Evolutionary conservation across 2,888 invertebrate genomes (phyloP).

Genomic region (Synanthedon formicaeformis): DNA sequence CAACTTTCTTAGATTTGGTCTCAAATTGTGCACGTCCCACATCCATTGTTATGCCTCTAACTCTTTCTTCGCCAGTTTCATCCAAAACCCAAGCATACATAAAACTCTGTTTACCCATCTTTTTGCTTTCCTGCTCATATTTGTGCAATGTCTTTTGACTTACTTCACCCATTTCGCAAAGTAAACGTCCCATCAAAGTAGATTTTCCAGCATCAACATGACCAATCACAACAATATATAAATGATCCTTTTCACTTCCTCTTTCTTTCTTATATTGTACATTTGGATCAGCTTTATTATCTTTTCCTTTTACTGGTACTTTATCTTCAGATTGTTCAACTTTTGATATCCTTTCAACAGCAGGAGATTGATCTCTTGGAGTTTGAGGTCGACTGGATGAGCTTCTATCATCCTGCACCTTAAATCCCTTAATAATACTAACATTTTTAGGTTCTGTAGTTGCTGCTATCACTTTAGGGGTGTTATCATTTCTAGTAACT

Average conservation of each 20-base stretch:
- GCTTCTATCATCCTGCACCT: slow-evolving; percentile 39
- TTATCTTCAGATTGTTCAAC: slow-evolving; percentile 44
- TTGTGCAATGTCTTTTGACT: slow-evolving; percentile 93
- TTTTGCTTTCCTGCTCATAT: slow-evolving; percentile 96
- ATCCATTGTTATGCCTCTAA: slow-evolving; percentile 99
- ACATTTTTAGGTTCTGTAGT: slow-evolving; percentile 51
- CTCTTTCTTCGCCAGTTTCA: slow-evolving; percentile 97
- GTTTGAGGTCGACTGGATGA: slow-evolving; percentile 52
- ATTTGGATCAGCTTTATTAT: slow-evolving; percentile 70
- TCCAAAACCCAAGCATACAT: slow-evolving; percentile 99
- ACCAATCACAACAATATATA: slow-evolving; percentile 93
- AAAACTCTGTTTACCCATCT: slow-evolving; percentile 97
- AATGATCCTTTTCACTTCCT: slow-evolving; percentile 83
- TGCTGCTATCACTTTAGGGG: slow-evolving; percentile 49
- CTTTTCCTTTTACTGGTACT: slow-evolving; percentile 53
- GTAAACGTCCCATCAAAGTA: slow-evolving; percentile 95
- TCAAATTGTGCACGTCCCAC: slow-evolving; percentile 94
- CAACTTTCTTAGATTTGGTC: slow-evolving; percentile 84
- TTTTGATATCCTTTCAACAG: slow-evolving; percentile 69
- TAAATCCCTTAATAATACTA: slow-evolving; percentile 71
- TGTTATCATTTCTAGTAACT: slow-evolving; percentile 25
- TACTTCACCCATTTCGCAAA: slow-evolving; percentile 89
- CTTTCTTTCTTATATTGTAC: slow-evolving; percentile 79
- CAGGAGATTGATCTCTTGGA: slow-evolving; percentile 78
- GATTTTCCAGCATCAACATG: slow-evolving; percentile 99